phyloP scores from a whole-genome alignment of 2,113 vertebrate genomes.

The Psilopsiagon aymara region DNA sequence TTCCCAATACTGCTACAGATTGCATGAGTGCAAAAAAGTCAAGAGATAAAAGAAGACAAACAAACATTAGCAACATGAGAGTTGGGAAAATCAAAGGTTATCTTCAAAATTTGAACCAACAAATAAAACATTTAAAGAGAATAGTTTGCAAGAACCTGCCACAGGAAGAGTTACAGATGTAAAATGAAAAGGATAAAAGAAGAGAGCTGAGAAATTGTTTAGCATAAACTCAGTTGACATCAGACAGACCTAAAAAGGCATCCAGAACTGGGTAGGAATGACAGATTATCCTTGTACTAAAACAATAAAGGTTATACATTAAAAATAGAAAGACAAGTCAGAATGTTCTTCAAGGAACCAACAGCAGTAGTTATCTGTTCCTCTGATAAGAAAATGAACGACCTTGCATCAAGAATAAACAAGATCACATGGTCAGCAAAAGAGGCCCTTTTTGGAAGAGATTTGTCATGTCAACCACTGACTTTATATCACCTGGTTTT shows the following conservation, averaged over 20 bases:
- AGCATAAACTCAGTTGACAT: background rate
- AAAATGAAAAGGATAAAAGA: background rate
- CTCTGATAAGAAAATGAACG: background rate
- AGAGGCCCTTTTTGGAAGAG: background rate
- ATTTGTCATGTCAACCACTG: background rate
- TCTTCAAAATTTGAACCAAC: background rate
- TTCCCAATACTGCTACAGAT: background rate
- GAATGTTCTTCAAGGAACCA: background rate
- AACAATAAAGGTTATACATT: background rate
- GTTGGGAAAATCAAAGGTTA: background rate
- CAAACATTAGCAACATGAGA: background rate
- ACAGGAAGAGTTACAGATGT: background rate
- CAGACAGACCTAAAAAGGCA: background rate
- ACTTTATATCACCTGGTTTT: background rate
- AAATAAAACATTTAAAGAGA: background rate
- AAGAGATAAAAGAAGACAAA: background rate
- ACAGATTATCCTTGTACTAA: background rate
- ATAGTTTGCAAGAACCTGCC: background rate
- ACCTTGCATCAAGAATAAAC: background rate
- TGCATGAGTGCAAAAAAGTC: background rate
- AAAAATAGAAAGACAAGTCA: background rate
- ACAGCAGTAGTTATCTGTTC: background rate
- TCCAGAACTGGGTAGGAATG: background rate
- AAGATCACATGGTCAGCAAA: background rate
- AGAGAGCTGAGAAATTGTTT: background rate